Percentiles rank a stretch among this genome's conserved stretches.
Evolutionary conservation across 2,113 vertebrate genomes (phyloP).

Genomic region (Promerops cafer): DNA sequence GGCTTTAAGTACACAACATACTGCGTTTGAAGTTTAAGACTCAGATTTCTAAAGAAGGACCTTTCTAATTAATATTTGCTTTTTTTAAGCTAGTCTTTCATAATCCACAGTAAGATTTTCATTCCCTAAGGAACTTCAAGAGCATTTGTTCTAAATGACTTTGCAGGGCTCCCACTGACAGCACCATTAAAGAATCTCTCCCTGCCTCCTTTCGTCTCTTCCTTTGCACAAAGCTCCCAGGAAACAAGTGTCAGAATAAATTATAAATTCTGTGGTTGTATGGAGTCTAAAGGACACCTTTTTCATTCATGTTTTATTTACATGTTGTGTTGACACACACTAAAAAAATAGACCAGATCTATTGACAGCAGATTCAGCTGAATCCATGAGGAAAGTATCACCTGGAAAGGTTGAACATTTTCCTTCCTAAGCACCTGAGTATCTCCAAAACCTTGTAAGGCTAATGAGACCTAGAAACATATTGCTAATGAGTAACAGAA

Average conservation of each 20-base stretch:
- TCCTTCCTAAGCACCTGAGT: neutral
- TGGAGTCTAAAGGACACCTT: conserved; percentile 20
- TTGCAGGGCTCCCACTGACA: conserved; percentile 13
- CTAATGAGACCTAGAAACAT: neutral
- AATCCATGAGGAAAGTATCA: neutral
- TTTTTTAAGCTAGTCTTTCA: conserved; percentile 5
- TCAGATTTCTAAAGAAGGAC: neutral
- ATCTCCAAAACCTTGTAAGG: neutral
- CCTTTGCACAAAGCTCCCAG: conserved; percentile 9
- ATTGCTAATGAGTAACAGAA: neutral
- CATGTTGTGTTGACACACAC: neutral
- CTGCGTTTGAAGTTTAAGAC: neutral
- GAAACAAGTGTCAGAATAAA: conserved; percentile 8
- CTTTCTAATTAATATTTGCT: conserved; percentile 9
- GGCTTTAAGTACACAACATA: neutral
- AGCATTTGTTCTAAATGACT: conserved; percentile 45
- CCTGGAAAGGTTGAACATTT: neutral
- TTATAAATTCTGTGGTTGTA: neutral
- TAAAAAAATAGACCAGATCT: neutral
- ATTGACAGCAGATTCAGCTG: neutral
- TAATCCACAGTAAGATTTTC: conserved; percentile 1
- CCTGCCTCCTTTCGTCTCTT: neutral
- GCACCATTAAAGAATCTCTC: neutral
- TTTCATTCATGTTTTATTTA: conserved; percentile 26
- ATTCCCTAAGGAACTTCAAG: conserved; percentile 1